Conservation (phyloP, 2,113 vertebrate genomes). For the Tamias sibiricus region DNA sequence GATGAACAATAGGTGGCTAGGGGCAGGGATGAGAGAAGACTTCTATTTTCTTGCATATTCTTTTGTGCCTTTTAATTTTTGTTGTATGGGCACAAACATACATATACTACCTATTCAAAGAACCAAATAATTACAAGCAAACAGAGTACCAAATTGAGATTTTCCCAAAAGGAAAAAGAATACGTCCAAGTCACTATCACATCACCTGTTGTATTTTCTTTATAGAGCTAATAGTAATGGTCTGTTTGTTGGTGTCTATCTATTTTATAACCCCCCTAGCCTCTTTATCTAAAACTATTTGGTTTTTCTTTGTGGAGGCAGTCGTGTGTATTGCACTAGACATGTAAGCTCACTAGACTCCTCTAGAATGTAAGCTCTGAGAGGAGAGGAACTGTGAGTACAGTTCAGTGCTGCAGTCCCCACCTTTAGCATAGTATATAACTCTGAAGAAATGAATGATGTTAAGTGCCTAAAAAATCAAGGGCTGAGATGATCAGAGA, state of each 20-base stretch:
- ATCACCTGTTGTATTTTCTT: neutral
- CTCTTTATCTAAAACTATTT: neutral
- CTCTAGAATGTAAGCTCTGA: neutral
- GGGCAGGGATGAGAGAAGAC: neutral
- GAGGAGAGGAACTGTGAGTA: neutral
- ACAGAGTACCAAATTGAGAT: neutral
- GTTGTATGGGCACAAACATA: neutral
- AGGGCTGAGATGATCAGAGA: too few relatives aligned
- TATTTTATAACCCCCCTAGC: neutral
- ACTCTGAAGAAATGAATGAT: neutral
- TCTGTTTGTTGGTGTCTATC: neutral
- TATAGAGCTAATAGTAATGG: neutral
- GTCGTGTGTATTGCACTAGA: neutral
- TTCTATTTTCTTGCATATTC: neutral
- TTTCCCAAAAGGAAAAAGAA: slow-evolving; percentile 7
- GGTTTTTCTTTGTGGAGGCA: neutral
- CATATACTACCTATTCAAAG: neutral
- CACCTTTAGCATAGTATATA: neutral
- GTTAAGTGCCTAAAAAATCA: neutral
- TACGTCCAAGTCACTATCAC: neutral
- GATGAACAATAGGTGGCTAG: neutral
- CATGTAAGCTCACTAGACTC: neutral
- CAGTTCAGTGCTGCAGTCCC: neutral
- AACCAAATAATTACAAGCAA: neutral
- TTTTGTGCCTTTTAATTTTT: neutral